Percentiles rank a stretch among this genome's conserved stretches.
Evolutionary conservation across 2,797 vertebrate species (phyloP).

Genomic region (Bovichtus variegatus): DNA sequence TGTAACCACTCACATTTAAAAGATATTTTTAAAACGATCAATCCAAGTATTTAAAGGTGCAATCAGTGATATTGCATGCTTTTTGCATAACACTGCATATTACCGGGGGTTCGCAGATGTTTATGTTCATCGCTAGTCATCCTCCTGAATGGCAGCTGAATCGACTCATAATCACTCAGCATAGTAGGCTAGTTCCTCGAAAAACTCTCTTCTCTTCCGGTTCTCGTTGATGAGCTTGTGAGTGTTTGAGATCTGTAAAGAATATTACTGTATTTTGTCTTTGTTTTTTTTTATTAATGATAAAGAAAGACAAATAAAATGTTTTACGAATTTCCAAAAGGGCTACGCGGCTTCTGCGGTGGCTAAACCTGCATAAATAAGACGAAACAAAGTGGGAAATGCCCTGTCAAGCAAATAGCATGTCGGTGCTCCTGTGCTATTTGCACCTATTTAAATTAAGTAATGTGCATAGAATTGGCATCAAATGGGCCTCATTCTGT

Average conservation of each 20-base stretch:
- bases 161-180: background rate
- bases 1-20: conserved; percentile 19
- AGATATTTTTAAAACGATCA: background rate
- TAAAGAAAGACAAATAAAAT: background rate
- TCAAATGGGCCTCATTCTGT: no score
- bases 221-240: background rate
- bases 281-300: background rate
- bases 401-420: no score
- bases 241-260: background rate
- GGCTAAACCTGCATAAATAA: no score
- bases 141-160: background rate
- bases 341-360: no score
- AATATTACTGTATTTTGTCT: background rate
- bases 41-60: conserved; percentile 45
- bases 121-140: background rate
- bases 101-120: background rate
- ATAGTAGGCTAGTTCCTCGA: background rate
- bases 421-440: no score
- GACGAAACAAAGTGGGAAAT: no score
- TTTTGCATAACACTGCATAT: conserved; percentile 29
- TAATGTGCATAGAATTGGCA: no score
- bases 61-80: conserved; percentile 20
- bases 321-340: no score
- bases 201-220: background rate
- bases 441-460: no score